Percentiles rank a stretch among this genome's conserved stretches.
Conservation (phyloP, 2,888 invertebrate genomes). For the Arenicola marina region DNA sequence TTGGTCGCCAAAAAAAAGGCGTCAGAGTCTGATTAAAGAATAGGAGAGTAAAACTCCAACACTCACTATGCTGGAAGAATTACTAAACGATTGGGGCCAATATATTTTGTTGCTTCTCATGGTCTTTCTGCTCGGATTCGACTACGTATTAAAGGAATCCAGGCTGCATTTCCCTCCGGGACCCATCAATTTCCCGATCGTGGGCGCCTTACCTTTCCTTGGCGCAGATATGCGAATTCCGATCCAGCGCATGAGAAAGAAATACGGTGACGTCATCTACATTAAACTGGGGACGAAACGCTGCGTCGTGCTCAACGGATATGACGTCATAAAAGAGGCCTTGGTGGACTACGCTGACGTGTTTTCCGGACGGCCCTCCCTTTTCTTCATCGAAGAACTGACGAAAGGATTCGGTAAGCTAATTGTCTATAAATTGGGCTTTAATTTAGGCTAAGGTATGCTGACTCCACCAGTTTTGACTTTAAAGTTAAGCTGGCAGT, state of each 20-base stretch:
- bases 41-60: too few species aligned
- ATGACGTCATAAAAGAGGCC: background rate
- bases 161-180: background rate
- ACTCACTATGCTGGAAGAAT: too few species aligned
- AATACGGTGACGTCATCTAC: background rate
- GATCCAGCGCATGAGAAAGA: background rate
- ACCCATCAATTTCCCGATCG: background rate
- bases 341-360: background rate
- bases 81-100: too few species aligned
- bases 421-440: too few species aligned
- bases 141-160: background rate
- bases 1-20: too few species aligned
- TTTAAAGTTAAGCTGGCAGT: too few species aligned
- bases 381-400: background rate
- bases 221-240: background rate
- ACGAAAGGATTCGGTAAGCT: background rate
- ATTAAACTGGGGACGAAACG: background rate
- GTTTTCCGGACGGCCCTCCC: background rate
- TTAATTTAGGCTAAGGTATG: too few species aligned
- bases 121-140: background rate
- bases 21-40: too few species aligned
- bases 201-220: background rate
- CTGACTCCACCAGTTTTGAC: too few species aligned
- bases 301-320: background rate
- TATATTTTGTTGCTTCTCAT: too few species aligned